phyloP scores from a whole-genome alignment of 2,888 invertebrate genomes.

The Rhorus exstirpatorius region DNA sequence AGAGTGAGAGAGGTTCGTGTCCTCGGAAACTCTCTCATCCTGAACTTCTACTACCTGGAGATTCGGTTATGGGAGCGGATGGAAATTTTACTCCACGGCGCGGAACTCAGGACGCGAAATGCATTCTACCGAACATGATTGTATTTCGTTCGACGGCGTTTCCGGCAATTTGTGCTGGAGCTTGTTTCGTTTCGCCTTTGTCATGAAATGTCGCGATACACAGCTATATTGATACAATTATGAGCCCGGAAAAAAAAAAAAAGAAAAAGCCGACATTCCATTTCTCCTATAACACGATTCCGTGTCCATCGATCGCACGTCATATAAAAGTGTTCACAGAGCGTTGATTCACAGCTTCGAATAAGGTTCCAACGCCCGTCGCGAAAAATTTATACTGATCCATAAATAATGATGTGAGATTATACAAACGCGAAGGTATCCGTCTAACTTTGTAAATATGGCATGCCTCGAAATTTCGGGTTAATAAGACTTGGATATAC shows the following conservation, averaged over 20 bases:
- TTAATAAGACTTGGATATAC: neutral
- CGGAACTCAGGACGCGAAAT: conserved; percentile 7
- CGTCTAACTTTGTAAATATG: neutral
- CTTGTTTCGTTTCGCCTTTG: conserved; percentile 32
- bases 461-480: neutral
- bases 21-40: neutral
- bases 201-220: conserved; percentile 8
- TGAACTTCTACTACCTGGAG: conserved; percentile 8
- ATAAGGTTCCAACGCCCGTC: neutral
- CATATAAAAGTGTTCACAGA: conserved; percentile 3
- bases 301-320: neutral
- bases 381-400: neutral
- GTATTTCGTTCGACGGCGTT: conserved; percentile 30
- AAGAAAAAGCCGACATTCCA: neutral
- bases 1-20: neutral
- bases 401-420: neutral
- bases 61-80: neutral
- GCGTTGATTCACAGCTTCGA: neutral
- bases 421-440: neutral
- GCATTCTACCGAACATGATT: conserved; percentile 36
- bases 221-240: neutral
- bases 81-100: conserved; percentile 11
- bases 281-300: neutral
- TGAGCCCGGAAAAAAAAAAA: neutral
- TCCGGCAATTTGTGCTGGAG: conserved; percentile 42